Evolutionary conservation across 1,140 invertebrate genomes (phyloP), one percentile per base, ranked within the genome.

Genomic region (Tetragnatha versicolor): DNA sequence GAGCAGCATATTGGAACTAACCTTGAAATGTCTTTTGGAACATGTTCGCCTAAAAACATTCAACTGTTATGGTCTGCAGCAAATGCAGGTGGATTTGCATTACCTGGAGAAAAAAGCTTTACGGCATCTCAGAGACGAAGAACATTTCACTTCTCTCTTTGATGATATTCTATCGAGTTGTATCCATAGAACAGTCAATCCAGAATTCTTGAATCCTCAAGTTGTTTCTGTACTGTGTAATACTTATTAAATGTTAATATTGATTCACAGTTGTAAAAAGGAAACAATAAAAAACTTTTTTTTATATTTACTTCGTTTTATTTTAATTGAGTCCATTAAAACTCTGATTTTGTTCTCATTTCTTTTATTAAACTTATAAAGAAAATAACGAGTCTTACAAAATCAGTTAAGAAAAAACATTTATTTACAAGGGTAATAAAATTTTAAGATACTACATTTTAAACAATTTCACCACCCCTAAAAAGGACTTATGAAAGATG

Each of bases 91-190:
- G 6, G 68, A 75, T 25, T 22, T 75, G 0, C 33, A 37, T n/a
- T 75, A 29, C 29, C 20, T 75, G 1, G 14, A 63, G 20, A n/a
- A 31, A 2, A 22, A 20, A 0, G 17, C 63, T 20, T 27, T n/a
- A 29, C 37, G 22, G 2, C 12, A 45, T 17, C 1, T 73, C 10
- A 12, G 5, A 10, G 33, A 45, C 22, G 55, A 27, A 25, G 9
- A 35, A 12, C 31, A 39, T 9, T 25, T 61, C 17, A 9, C 47
- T 2, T 35, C 25, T 9, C 42, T 75, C 3, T 63, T 63, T 35
- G 72, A 75, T 7, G 55, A 63, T 37, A 63, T 75, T 37, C 35
- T 75, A 7, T 75, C 42, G 14, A 75, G 58, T 35, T 75, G 45
- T 22, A 47, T 37, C 20, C 35, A 35, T 20, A 22, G 72, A 29